These are phyloP conservation scores for Seriola aureovittata DNA, from an alignment of 2,113 vertebrate species.

Conservation along the genomic window DNA sequence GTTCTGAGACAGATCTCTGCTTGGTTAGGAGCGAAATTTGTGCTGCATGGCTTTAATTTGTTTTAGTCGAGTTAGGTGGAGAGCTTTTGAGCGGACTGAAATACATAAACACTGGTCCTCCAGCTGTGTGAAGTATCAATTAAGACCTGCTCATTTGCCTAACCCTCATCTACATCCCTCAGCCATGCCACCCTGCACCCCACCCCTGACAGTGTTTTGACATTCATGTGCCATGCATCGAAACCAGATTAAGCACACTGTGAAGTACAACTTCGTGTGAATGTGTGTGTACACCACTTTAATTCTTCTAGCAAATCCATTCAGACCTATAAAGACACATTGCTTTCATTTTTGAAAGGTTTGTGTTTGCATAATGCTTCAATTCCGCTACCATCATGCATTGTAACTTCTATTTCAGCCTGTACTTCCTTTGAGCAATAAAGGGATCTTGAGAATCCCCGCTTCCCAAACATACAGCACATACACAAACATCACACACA, in stretches of 20 bases:
- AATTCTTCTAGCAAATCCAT: conserved; percentile 25
- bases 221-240: conserved; percentile 63
- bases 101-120: conserved; percentile 78
- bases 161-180: conserved; percentile 76
- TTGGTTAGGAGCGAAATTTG: conserved; percentile 26
- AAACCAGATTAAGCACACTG: conserved; percentile 65
- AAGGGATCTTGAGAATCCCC: conserved; percentile 28
- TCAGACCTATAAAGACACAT: not conserved
- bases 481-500: conserved; percentile 55
- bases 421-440: conserved; percentile 39
- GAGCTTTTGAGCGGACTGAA: conserved; percentile 76
- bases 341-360: conserved; percentile 12
- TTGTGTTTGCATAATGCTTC: conserved; percentile 13
- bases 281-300: not conserved
- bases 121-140: conserved; percentile 81
- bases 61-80: conserved; percentile 73
- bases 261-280: conserved; percentile 27
- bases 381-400: not conserved
- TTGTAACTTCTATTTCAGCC: conserved; percentile 29
- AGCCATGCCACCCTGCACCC: conserved; percentile 66
- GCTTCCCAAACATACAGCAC: conserved; percentile 38
- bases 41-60: conserved; percentile 70
- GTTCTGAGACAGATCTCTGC: conserved; percentile 21
- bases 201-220: conserved; percentile 71
- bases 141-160: conserved; percentile 82